These are phyloP conservation scores for Pedetes capensis DNA, from an alignment of 2,113 vertebrate species.

Conservation along the genomic window DNA sequence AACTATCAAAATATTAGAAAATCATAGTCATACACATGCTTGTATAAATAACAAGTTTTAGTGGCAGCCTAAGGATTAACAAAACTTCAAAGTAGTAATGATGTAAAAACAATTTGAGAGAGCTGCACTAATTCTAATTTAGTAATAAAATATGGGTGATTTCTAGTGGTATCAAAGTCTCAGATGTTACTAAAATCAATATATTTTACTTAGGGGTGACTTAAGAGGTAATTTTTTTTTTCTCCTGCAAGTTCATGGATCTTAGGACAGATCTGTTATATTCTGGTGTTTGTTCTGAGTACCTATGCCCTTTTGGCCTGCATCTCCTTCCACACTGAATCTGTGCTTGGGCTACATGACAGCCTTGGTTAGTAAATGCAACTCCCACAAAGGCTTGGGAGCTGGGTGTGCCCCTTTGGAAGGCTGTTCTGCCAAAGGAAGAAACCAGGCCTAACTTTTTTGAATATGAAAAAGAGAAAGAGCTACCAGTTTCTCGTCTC, in stretches of 20 bases:
- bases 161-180: neutral
- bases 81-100: neutral
- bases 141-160: neutral
- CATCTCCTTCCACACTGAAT: neutral
- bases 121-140: neutral
- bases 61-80: neutral
- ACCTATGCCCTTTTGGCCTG: neutral
- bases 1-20: constrained; percentile 20
- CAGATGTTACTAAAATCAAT: neutral
- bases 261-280: neutral
- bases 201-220: neutral
- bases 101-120: neutral
- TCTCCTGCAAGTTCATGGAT: neutral
- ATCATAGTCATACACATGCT: neutral
- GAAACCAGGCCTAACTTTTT: neutral
- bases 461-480: neutral
- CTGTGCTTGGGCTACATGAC: neutral
- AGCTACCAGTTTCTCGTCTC: neutral
- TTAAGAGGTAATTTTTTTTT: neutral
- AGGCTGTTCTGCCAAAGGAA: neutral
- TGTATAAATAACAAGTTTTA: constrained; percentile 26
- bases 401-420: neutral
- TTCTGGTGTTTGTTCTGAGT: neutral
- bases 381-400: neutral
- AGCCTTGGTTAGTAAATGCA: neutral